Evolutionary conservation across 1,140 invertebrate genomes (phyloP), one percentile per base, ranked within the genome.

Genomic region (Achatina immaculata): DNA sequence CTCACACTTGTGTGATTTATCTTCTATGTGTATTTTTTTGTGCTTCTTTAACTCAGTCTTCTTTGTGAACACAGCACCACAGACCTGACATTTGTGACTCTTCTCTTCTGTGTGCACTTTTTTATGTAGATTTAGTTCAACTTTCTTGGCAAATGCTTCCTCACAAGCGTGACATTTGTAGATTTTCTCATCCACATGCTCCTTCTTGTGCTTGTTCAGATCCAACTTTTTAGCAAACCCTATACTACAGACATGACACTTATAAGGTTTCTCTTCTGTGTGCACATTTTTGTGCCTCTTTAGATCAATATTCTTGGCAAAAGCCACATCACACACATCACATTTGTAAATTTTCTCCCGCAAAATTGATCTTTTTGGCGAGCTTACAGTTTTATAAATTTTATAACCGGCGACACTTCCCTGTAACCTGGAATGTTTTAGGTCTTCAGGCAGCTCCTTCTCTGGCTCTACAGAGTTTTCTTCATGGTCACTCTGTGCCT

Each of bases 161-260:
- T n/a, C 34, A 42, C 68, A 71, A 6, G 36, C 36, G 11, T 42
- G 7, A 42, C 68, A 71, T 42, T 71, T 24, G 38, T 31, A 71
- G 14, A 31, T 14, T 68, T 68, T 68, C 11, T 68, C 65, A 11
- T 31, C 65, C 16, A 31, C 31, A 31, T 68, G 65, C 31, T 11
- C 31, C 65, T 11, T 11, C 16, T 11, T 68, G 65, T 68, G 65
- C 65, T 21, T 11, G 11, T 68, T 11, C 16, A 68, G 65, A 21
- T 68, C 31, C 14, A 14, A 68, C 11, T 68, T 34, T 14, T 24
- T 36, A 11, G 11, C 11, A 71, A 14, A 71, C 21, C 16, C 65
- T 24, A 21, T 42, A 38, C 28, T 45, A 45, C 71, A 73, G 1
- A 73, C 71, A 42, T 45, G 1, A 73, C 71, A 73, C 43, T 55